Evolutionary conservation across 2,797 vertebrate genomes (phyloP), one percentile per base, ranked within the genome.

Genomic region (Anableps anableps): DNA sequence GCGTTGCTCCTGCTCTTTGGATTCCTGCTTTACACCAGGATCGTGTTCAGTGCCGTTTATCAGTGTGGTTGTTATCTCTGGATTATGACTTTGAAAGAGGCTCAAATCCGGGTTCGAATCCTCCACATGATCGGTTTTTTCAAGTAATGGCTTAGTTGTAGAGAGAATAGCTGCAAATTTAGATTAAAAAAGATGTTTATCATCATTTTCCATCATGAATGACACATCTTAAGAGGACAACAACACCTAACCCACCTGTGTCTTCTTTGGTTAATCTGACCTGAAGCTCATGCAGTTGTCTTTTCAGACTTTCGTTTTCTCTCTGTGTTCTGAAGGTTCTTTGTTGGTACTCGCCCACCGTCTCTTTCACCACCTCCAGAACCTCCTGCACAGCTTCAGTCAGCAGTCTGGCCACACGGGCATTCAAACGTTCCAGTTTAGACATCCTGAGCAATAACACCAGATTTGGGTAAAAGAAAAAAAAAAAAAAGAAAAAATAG

Each of bases 361-460:
- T 95, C 84, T 95, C 94, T 87, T 93, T 96, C 77, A 96, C 95
- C 85, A 91, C 87, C 74, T 92, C 93, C 85, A 95, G 86, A 17
- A 96, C 95, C 82, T 96, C 94, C 58, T 94, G 88, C 78, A 95
- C 92, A 0, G 93, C 95, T 31, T 88, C 89, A 4, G 90, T 83
- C 85, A 96, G 83, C 0, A 96, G 90, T 81, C 94, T 95, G 47
- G 93, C 84, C 85, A 96, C 92, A 2, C 94, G 93, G 62, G 84
- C 85, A 4, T 94, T 95, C 83, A 96, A 60, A 47, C 93, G 91
- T 45, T 96, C 95, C 31, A 95, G 79, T 86, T 95, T 95, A 43
- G 93, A 94, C 95, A 96, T 96, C 64, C 94, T 93, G 79, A 48
- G 91, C 83, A 1, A 4, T 71, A 76, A 87, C 21, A 38, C 62